A percentile compares a stretch with the other conserved stretches of the same genome.
Evolutionary conservation across 2,113 vertebrate genomes (phyloP).

Genomic region (Notarius quadriscutis): DNA sequence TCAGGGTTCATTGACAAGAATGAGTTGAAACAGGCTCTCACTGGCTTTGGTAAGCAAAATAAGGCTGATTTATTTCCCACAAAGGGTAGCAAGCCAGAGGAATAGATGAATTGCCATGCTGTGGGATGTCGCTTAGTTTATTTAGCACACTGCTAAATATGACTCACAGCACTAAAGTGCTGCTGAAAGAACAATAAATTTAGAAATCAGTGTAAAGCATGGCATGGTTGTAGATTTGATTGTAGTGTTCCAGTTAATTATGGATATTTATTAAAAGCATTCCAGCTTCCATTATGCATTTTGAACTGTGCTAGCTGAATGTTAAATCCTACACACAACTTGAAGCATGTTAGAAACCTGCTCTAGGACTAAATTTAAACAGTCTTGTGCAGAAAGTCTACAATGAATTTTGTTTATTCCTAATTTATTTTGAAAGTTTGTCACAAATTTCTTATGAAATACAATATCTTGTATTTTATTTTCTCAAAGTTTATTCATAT

Average conservation of each 20-base stretch:
- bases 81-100: conserved; percentile 50
- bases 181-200: not conserved
- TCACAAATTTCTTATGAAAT: not conserved
- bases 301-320: too few species aligned
- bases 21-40: conserved; percentile 94
- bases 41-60: conserved; percentile 91
- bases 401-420: not conserved
- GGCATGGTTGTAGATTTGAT: too few species aligned
- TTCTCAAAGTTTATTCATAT: not conserved
- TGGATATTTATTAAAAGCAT: not conserved
- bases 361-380: not conserved
- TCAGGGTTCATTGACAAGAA: conserved; percentile 97
- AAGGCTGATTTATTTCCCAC: conserved; percentile 44
- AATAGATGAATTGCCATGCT: conserved; percentile 1
- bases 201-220: not conserved
- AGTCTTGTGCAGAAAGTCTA: too few species aligned
- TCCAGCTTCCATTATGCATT: too few species aligned
- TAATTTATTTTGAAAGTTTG: not conserved
- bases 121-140: not conserved
- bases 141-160: not conserved
- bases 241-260: not conserved
- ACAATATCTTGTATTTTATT: not conserved
- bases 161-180: too few species aligned
- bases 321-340: too few species aligned
- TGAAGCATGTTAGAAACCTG: not conserved